These are phyloP conservation scores for Pteromalus puparum DNA, from an alignment of 1,140 invertebrate species.

Conservation along the genomic window DNA sequence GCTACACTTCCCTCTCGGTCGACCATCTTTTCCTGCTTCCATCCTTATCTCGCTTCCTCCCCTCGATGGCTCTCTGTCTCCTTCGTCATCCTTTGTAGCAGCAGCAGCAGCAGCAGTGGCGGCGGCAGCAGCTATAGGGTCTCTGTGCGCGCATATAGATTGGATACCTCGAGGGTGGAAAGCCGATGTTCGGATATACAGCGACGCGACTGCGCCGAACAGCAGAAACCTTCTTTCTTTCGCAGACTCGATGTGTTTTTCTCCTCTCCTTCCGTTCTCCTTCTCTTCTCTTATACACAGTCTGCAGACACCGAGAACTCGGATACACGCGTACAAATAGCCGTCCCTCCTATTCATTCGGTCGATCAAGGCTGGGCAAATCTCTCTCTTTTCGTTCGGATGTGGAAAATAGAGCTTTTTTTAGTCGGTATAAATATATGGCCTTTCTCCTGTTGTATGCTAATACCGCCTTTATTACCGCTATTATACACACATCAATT, in stretches of 20 bases:
- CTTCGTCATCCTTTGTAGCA: constrained; percentile 32
- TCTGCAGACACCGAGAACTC: not conserved
- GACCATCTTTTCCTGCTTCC: not conserved
- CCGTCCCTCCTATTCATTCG: constrained; percentile 10
- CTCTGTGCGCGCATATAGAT: constrained; percentile 29
- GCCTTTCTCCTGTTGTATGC: no score
- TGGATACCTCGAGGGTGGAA: constrained; percentile 45
- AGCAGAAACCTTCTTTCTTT: constrained; percentile 28
- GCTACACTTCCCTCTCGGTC: not conserved
- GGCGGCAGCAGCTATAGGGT: not conserved
- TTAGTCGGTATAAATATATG: no score
- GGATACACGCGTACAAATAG: not conserved
- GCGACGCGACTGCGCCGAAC: not conserved
- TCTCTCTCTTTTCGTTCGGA: not conserved
- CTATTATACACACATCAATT: no score
- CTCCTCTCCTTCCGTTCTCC: not conserved
- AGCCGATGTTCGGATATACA: constrained; percentile 36
- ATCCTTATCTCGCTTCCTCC: not conserved
- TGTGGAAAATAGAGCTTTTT: no score
- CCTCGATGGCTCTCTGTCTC: constrained; percentile 17
- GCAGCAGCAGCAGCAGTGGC: not conserved
- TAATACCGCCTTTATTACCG: no score
- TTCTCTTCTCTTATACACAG: not conserved
- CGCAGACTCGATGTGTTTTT: not conserved
- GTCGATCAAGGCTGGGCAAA: not conserved